Base-by-base conservation (phyloP, 1,140 invertebrate species). In the Formica selysi region DNA sequence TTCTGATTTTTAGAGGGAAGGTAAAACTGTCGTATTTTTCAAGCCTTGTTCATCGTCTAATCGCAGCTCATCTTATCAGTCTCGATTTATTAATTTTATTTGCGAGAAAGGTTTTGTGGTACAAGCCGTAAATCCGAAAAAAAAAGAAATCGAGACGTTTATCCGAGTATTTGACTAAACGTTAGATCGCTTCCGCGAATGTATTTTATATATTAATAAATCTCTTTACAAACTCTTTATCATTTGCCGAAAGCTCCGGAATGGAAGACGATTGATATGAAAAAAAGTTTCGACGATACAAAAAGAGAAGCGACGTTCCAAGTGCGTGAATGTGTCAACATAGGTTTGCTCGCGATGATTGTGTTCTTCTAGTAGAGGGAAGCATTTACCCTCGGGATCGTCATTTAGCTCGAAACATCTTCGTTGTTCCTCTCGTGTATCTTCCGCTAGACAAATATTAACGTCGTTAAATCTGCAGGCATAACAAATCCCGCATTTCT, bases 371-470 rank as follows among this genome's bases (percentile, higher is more conserved):
- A 36, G n/a, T 26, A 36, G 2, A 26, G 36, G 48, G 48, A 19
- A 51, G 13, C 54, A 22, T 68, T 80, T 32, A 68, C 41, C 26
- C 44, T 26, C 59, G 26, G 36, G 38, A 83, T 70, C n/a, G 79
- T 81, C 54, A 54, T 73, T 19, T 73, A 81, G 67, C 51, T 59
- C 38, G 19, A 73, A 61, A 81, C 36, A 32, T 38, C 51, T 65
- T 19, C 26, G 68, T 74, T 61, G 51, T 59, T 32, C 26, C 13
- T 51, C 19, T 51, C 67, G 36, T 41, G 59, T 26, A 74, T 36
- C 51, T 61, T n/a, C 26, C 67, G 13, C 67, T 38, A 61, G 68
- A 38, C 68, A 73, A 83, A 83, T 74, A 83, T 83, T 83, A 83
- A 83, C 68, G 68, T 83, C 68, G 68, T 81, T 74, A 59, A 73